phyloP scores from a whole-genome alignment of 2,888 invertebrate genomes.

The Agrenia bidenticulata region DNA sequence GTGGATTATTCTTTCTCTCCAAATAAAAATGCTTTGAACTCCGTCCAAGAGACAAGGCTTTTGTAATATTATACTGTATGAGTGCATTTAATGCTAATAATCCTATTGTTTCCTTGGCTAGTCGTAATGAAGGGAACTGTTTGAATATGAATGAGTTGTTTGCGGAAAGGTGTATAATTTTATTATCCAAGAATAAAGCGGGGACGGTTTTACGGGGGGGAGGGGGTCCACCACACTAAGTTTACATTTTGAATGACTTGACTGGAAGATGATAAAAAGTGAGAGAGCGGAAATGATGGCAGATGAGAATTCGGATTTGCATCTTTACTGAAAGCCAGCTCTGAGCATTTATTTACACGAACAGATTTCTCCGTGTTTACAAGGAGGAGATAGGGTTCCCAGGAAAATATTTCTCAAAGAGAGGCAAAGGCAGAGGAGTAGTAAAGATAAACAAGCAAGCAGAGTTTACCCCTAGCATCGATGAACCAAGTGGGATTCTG shows the following conservation, averaged over 20 bases:
- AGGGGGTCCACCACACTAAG: neutral
- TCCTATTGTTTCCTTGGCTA: constrained; percentile 24
- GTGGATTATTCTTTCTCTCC: too few relatives aligned
- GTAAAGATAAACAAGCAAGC: constrained; percentile 46
- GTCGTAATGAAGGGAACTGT: constrained; percentile 2
- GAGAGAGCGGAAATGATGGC: constrained; percentile 10
- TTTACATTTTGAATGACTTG: neutral
- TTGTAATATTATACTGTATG: neutral
- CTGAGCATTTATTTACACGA: constrained; percentile 45
- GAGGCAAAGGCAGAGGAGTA: constrained; percentile 20
- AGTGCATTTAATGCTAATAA: neutral
- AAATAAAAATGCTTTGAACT: too few relatives aligned
- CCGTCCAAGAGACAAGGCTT: too few relatives aligned
- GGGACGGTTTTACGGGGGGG: neutral
- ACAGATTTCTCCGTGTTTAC: constrained; percentile 44
- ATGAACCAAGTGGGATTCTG: constrained; percentile 17
- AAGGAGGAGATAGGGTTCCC: constrained; percentile 40
- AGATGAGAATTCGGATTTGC: constrained; percentile 38
- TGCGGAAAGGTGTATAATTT: constrained; percentile 16
- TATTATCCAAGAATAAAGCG: neutral
- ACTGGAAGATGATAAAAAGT: neutral
- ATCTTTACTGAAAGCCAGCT: constrained; percentile 36
- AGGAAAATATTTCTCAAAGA: constrained; percentile 36
- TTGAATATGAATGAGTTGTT: constrained; percentile 38
- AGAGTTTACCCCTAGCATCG: constrained; percentile 29